phyloP scores from a whole-genome alignment of 1,140 invertebrate species.

The Frieseomelitta varia region DNA sequence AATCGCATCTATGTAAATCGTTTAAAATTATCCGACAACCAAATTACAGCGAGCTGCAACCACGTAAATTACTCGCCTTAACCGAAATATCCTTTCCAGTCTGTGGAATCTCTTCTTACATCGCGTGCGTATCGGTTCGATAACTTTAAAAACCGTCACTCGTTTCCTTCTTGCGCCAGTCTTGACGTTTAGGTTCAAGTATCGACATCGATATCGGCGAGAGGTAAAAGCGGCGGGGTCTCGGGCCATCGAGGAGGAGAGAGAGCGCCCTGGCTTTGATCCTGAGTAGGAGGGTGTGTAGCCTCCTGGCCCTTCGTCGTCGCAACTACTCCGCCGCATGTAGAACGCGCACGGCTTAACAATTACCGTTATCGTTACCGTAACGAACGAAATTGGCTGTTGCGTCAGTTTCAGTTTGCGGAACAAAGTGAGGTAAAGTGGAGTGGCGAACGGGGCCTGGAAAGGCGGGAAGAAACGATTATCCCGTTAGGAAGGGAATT shows the following conservation, averaged over 20 bases:
- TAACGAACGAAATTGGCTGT: slow-evolving; percentile 68
- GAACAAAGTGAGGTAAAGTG: slow-evolving; percentile 19
- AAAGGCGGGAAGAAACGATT: slow-evolving; percentile 27
- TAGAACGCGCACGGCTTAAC: slow-evolving; percentile 61
- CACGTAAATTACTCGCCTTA: no score
- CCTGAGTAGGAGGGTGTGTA: no score
- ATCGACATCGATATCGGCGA: background rate
- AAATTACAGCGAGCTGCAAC: no score
- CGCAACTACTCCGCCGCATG: background rate
- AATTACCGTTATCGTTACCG: slow-evolving; percentile 70
- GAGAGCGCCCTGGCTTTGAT: background rate
- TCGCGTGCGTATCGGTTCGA: no score
- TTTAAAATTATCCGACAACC: no score
- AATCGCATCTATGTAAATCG: no score
- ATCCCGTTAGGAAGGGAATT: slow-evolving; percentile 39
- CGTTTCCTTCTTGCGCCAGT: no score
- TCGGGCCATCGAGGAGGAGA: background rate
- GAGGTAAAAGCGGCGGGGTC: no score
- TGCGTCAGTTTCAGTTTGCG: slow-evolving; percentile 69
- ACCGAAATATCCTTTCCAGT: no score
- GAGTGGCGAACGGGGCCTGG: background rate
- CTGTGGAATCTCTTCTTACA: no score
- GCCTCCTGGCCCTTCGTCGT: background rate
- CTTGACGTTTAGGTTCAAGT: background rate
- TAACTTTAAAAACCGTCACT: background rate